phyloP scores from a whole-genome alignment of 2,113 vertebrate species.

The Oriolus oriolus region DNA sequence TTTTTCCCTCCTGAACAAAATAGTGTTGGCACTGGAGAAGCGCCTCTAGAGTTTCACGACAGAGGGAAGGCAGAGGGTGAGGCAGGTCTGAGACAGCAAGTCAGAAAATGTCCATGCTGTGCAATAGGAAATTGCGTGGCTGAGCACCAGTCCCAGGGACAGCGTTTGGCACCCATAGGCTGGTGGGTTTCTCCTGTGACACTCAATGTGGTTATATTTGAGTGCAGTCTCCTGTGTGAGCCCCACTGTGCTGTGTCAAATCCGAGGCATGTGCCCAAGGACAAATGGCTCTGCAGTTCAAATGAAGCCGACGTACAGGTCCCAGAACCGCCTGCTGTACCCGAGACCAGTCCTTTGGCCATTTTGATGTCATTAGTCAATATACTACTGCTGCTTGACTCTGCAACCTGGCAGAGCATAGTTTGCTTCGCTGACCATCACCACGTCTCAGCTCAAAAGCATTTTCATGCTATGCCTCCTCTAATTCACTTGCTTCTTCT shows the following conservation, averaged over 20 bases:
- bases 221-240: neutral
- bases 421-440: neutral
- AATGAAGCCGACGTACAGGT: neutral
- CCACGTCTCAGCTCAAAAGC: neutral
- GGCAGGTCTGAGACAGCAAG: neutral
- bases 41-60: neutral
- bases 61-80: neutral
- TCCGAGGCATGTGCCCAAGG: neutral
- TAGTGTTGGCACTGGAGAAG: neutral
- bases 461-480: neutral
- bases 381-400: neutral
- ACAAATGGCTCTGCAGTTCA: neutral
- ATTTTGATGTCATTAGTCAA: neutral
- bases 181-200: neutral
- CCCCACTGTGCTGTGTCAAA: neutral
- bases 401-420: neutral
- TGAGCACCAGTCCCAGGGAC: neutral
- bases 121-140: neutral
- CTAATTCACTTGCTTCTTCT: neutral
- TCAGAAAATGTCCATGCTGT: neutral
- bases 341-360: neutral
- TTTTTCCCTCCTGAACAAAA: neutral
- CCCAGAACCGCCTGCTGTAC: neutral
- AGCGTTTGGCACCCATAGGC: neutral
- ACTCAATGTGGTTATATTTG: rapidly evolving